These are phyloP conservation scores for Drosophila paracracens DNA, from an alignment of 2,888 invertebrate genomes.

Conservation along the genomic window DNA sequence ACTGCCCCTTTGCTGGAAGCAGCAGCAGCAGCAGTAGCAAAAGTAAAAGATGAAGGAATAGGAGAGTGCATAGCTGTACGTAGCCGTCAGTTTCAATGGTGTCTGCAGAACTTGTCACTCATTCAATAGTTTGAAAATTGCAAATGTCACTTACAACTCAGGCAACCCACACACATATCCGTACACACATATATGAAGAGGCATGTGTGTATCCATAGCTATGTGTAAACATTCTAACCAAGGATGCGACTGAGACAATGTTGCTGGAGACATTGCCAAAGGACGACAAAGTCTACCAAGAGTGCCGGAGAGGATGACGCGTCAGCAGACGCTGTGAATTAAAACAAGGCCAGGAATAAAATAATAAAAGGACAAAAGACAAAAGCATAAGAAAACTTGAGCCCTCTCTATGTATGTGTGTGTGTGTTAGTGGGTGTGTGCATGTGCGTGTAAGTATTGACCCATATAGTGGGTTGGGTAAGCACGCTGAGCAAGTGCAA, in stretches of 20 bases:
- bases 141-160: conserved; percentile 83
- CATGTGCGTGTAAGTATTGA: conserved; percentile 46
- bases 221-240: conserved; percentile 63
- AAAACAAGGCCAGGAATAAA: conserved; percentile 82
- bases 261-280: conserved; percentile 69
- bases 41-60: conserved; percentile 27
- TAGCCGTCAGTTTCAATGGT: conserved; percentile 83
- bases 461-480: conserved; percentile 57
- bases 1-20: conserved; percentile 33
- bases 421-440: conserved; percentile 17
- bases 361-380: conserved; percentile 82
- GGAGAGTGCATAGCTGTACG: conserved; percentile 39
- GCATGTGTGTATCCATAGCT: conserved; percentile 42
- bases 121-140: conserved; percentile 84
- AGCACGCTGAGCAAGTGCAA: conserved; percentile 61
- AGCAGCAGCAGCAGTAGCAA: conserved; percentile 5
- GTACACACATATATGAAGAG: conserved; percentile 6
- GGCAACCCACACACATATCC: conserved; percentile 45
- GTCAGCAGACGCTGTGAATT: conserved; percentile 79
- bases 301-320: conserved; percentile 69
- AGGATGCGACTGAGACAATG: conserved; percentile 75
- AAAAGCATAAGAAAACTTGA: conserved; percentile 80
- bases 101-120: conserved; percentile 84
- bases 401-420: conserved; percentile 26
- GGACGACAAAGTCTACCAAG: conserved; percentile 66